phyloP scores from a whole-genome alignment of 92 coral and sea anemone species.

The Zoanthus sansibaricus region DNA sequence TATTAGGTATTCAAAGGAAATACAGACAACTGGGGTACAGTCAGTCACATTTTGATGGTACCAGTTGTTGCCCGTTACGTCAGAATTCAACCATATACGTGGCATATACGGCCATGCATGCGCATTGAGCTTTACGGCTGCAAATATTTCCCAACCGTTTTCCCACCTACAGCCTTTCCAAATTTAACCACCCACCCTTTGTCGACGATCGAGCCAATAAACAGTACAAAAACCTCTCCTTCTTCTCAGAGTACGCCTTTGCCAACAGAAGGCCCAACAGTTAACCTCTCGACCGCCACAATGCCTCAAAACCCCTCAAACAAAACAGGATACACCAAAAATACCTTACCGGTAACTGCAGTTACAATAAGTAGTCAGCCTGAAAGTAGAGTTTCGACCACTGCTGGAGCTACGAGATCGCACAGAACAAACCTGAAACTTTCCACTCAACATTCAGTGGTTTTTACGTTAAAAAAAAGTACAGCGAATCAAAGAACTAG shows the following conservation, averaged over 20 bases:
- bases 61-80: slow-evolving; percentile 25
- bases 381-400: not conserved
- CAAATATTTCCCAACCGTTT: not conserved
- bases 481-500: not conserved
- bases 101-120: slow-evolving; percentile 43
- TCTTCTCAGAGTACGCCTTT: not conserved
- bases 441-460: not conserved
- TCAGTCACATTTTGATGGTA: slow-evolving; percentile 25
- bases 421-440: not conserved
- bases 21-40: slow-evolving; percentile 20
- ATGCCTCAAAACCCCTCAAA: not conserved
- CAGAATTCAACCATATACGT: slow-evolving; percentile 1
- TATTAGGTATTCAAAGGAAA: slow-evolving; percentile 30
- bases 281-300: not conserved
- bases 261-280: not conserved
- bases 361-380: not conserved
- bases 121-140: slow-evolving; percentile 41
- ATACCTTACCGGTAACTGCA: not conserved
- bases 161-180: not conserved
- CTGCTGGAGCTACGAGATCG: not conserved
- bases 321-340: not conserved
- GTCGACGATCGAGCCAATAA: not conserved
- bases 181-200: not conserved
- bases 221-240: not conserved
- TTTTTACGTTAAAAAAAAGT: not conserved